Evolutionary conservation across 2,888 invertebrate genomes (phyloP).

Genomic region (Lepidocyrtoides sp.): DNA sequence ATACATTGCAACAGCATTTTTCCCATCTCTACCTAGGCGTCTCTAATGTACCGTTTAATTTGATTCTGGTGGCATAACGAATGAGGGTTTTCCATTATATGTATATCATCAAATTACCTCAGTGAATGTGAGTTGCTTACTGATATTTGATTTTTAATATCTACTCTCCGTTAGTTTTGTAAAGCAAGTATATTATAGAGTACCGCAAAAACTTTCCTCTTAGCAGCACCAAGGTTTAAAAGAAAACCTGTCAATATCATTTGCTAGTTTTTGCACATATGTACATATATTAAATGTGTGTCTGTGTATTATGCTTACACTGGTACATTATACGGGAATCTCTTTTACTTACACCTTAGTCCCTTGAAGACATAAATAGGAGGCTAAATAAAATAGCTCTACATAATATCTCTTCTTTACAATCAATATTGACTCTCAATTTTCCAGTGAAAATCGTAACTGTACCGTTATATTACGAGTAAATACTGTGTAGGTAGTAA

Average conservation of each 20-base stretch:
- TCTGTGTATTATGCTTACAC: not conserved
- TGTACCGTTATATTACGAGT: not conserved
- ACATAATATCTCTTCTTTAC: not conserved
- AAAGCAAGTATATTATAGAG: not conserved
- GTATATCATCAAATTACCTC: constrained; percentile 45
- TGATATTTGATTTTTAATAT: constrained; percentile 41
- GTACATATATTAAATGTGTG: too few species aligned
- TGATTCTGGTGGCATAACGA: constrained; percentile 49
- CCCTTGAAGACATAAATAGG: not conserved
- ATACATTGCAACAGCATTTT: constrained; percentile 6
- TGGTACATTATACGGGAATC: too few species aligned
- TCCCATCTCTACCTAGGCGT: not conserved
- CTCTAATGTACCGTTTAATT: constrained; percentile 55
- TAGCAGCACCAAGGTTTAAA: not conserved
- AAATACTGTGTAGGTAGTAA: not conserved
- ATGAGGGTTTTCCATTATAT: constrained; percentile 46
- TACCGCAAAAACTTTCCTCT: not conserved
- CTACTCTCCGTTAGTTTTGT: not conserved
- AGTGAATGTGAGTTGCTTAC: constrained; percentile 40
- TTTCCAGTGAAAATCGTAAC: not conserved
- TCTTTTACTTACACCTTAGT: not conserved
- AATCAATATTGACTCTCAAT: not conserved
- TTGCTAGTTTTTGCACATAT: not conserved
- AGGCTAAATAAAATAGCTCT: not conserved
- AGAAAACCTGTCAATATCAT: constrained; percentile 22